Base-by-base conservation (phyloP, 2,113 vertebrate species). In the Pitta sordida region DNA sequence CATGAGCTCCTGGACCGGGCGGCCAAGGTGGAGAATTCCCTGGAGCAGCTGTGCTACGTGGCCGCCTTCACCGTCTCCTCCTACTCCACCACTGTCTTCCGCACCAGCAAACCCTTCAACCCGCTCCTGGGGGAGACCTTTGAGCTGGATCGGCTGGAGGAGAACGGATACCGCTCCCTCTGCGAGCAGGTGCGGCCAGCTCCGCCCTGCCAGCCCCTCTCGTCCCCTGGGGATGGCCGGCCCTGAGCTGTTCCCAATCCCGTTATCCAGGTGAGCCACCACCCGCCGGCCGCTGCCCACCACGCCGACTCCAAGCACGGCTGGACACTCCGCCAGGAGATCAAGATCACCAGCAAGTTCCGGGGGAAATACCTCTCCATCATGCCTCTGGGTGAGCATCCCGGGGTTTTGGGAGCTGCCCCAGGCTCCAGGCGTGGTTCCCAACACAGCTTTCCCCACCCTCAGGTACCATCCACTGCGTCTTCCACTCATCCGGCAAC, bases 351-450 rank as follows among this genome's bases (percentile, higher is more conserved):
- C 97, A 99, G 99, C 99, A 99, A 99, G 73, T 99, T 99, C 75
- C 98, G 99, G 75, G 99, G 99, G n/a, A 99, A 99, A 99, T 99
- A 99, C 91, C 98, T 99, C 88, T 99, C 99, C 58, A 98, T 99
- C 92, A 99, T 99, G 99, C 99, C 99, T 26, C 97, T 99, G 22
- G 99, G 99, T 99, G 97, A 98, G 87, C 70, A 34, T 6, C 26
- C 26, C 5, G 0, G 63, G 34, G 3, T 49, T 83, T 55, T 62
- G 0, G 10, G 41, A n/a, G 16, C 11, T 0, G 0, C 5, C 10
- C 0, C 0, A 27, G 11, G 29, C 3, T 62, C 39, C 8, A 2
- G 48, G 41, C 5, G 8, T 23, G 34, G 55, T 70, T 70, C 37
- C 63, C 24, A 12, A 22, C 24, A 3, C 8, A 0, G 0, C 24